These are phyloP conservation scores for Oikopleura dioica DNA, from an alignment of 23 tunicate species.

Conservation along the genomic window DNA sequence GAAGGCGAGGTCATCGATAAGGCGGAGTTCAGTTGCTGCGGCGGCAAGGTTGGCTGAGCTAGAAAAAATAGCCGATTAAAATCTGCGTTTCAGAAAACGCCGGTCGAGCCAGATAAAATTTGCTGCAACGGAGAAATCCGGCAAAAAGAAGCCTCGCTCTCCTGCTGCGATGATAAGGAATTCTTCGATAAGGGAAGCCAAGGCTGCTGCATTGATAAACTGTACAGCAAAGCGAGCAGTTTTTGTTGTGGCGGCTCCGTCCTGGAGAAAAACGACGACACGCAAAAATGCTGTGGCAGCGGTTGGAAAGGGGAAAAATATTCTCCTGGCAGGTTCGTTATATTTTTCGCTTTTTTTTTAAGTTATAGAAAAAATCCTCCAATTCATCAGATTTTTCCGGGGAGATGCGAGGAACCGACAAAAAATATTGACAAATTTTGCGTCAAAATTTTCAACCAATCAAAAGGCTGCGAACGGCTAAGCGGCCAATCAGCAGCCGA, in stretches of 20 bases:
- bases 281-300: neutral
- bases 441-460: too few species aligned
- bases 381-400: too few species aligned
- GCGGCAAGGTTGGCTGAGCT: too few species aligned
- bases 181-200: neutral
- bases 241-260: constrained; percentile 3
- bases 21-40: neutral
- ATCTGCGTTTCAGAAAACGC: neutral
- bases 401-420: too few species aligned
- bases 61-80: too few species aligned
- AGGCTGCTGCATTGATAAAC: constrained; percentile 3
- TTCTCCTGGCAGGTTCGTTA: neutral
- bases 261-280: neutral
- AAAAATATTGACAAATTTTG: too few species aligned
- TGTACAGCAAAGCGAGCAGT: neutral
- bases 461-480: too few species aligned
- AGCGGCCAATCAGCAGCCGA: too few species aligned
- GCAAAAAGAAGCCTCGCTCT: neutral
- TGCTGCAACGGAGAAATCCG: neutral
- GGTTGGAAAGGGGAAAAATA: constrained; percentile 10
- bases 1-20: neutral
- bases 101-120: neutral
- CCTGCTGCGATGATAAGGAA: neutral
- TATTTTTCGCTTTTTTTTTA: too few species aligned
- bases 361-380: too few species aligned